Evolutionary conservation across 2,888 invertebrate genomes (phyloP).

Genomic region (Mycalesis mineus): DNA sequence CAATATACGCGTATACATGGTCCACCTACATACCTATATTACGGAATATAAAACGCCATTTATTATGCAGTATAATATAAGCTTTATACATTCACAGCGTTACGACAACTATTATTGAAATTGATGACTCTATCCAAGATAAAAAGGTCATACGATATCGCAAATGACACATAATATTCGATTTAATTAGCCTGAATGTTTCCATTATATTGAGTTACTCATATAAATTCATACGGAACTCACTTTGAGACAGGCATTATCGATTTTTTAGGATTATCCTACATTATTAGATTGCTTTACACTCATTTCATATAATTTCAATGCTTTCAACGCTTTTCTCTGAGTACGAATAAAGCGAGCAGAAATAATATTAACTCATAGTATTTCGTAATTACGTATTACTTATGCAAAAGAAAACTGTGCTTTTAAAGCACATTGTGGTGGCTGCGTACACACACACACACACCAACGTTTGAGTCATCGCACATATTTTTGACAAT

Average conservation of each 20-base stretch:
- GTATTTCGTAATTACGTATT: too few relatives aligned
- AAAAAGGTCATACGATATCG: conserved; percentile 68
- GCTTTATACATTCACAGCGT: conserved; percentile 55
- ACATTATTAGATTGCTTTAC: background rate
- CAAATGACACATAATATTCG: conserved; percentile 63
- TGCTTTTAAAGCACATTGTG: too few relatives aligned
- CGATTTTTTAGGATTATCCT: background rate
- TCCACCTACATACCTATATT: conserved; percentile 31
- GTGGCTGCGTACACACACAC: too few relatives aligned
- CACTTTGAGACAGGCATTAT: conserved; percentile 8
- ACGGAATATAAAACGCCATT: conserved; percentile 52
- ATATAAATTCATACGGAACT: background rate
- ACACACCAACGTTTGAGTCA: too few relatives aligned
- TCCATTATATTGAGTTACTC: conserved; percentile 43
- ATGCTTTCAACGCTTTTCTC: too few relatives aligned
- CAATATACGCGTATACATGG: background rate
- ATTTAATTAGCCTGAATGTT: conserved; percentile 72
- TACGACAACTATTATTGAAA: conserved; percentile 69
- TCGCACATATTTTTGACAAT: too few relatives aligned
- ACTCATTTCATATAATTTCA: background rate
- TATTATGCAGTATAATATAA: conserved; percentile 41
- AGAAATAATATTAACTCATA: too few relatives aligned
- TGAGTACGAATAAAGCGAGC: too few relatives aligned
- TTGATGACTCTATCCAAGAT: conserved; percentile 71
- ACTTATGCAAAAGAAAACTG: too few relatives aligned